A percentile compares a stretch with the other conserved stretches of the same genome.
Conservation (phyloP, 1,140 invertebrate species). For the Nebria ingens region DNA sequence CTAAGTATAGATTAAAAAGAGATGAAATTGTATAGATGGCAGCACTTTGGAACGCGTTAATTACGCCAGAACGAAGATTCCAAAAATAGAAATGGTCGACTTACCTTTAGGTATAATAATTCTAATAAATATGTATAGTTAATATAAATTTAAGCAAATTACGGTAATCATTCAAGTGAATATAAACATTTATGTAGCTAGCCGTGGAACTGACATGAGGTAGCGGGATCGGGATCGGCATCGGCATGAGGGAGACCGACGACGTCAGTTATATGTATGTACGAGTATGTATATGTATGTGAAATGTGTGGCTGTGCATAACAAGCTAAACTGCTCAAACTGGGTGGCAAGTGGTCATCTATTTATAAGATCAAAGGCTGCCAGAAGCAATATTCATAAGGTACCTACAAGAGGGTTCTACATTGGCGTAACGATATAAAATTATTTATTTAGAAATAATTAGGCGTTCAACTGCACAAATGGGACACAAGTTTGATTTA, state of each 20-base stretch:
- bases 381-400: conserved; percentile 4
- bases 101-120: too few relatives aligned
- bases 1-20: too few relatives aligned
- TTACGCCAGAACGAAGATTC: too few relatives aligned
- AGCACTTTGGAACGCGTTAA: too few relatives aligned
- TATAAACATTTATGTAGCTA: not conserved
- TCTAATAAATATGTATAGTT: not conserved
- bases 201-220: too few relatives aligned
- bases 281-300: not conserved
- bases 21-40: too few relatives aligned
- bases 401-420: not conserved
- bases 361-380: conserved; percentile 8
- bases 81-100: too few relatives aligned
- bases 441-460: conserved; percentile 6
- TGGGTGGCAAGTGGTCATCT: conserved; percentile 4
- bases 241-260: not conserved
- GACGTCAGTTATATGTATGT: not conserved
- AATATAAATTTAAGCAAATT: not conserved
- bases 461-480: not conserved
- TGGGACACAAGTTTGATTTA: not conserved
- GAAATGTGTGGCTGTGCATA: conserved; percentile 4
- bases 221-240: too few relatives aligned
- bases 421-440: not conserved
- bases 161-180: not conserved
- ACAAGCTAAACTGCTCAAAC: not conserved